Conservation (phyloP, 2,888 invertebrate species). For the Bombyx huttoni region DNA sequence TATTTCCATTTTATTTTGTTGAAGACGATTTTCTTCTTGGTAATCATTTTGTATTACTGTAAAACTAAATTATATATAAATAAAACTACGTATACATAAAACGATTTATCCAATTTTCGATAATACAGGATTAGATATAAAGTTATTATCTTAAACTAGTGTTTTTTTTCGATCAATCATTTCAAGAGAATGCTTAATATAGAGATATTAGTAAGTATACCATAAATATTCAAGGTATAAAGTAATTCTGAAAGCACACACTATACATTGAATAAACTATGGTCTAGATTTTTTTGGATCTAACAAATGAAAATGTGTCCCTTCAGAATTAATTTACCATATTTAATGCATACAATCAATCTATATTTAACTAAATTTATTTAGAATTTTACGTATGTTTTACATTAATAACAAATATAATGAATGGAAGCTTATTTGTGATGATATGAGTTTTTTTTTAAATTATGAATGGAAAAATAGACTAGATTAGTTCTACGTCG, state of each 20-base stretch:
- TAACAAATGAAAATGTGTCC: neutral
- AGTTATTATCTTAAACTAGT: neutral
- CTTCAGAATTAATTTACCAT: neutral
- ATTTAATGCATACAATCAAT: no score
- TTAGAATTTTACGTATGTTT: neutral
- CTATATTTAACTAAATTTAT: neutral
- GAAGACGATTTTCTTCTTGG: neutral
- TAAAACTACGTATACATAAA: neutral
- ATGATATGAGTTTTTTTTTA: constrained; percentile 7
- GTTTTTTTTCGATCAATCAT: neutral
- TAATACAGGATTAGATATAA: neutral
- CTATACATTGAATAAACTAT: neutral
- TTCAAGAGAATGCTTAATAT: neutral
- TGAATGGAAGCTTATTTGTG: constrained; percentile 2
- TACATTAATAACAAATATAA: neutral
- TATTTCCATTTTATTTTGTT: no score
- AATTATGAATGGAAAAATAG: constrained; percentile 37
- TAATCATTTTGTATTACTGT: neutral
- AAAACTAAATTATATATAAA: neutral
- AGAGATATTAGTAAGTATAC: neutral
- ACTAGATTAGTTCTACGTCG: constrained; percentile 67
- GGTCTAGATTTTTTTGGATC: neutral
- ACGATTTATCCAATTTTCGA: constrained; percentile 1
- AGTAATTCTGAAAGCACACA: neutral
- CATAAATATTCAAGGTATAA: neutral